Base-by-base conservation (phyloP, 2,113 vertebrate species). In the Mixornis gularis region DNA sequence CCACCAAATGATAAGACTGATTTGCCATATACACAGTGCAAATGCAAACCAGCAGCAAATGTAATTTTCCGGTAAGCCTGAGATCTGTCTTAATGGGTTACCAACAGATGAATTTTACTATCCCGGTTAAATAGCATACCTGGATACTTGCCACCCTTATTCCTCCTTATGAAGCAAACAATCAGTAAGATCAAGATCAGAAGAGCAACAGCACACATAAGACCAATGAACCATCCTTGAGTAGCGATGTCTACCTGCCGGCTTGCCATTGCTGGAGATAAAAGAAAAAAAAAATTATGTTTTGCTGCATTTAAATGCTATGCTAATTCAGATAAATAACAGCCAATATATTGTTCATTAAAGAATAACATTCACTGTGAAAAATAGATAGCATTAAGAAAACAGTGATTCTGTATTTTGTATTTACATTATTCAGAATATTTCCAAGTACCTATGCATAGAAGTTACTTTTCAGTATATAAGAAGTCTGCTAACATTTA, bases 211-310 rank as follows among this genome's bases (percentile, higher is more conserved):
- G 99, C 99, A 93, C 99, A 99, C 99, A 99, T 99, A 17, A 99
- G 98, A 79, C 99, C 99, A 91, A 99, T 99, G 98, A 99, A 99
- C 99, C 99, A 99, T 95, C 99, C 99, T 97, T 99, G 99, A 64
- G 99, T 99, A 51, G 99, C 99, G 79, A 99, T 99, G 94, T 99
- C 99, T 85, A 99, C 99, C 94, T 99, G 99, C 36, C 98, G 98
- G 93, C 99, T 99, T 26, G 98, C 98, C 98, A 99, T 98, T 56
- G 99, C 99, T 99, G 91, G 46, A 94, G 96, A 96, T 15, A 89
- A 87, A 93, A 79, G 43, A 60, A 65, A 36, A n/a, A 56, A 32
- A 86, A 84, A 85, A 79, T 52, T 4, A 70, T 74, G 32, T 34
- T 82, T 68, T 52, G 29, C 11, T 91, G 66, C 19, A 73, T 68